These are phyloP conservation scores for Epizoanthus rinbou DNA, from an alignment of 92 coral and sea anemone genomes.

Conservation along the genomic window DNA sequence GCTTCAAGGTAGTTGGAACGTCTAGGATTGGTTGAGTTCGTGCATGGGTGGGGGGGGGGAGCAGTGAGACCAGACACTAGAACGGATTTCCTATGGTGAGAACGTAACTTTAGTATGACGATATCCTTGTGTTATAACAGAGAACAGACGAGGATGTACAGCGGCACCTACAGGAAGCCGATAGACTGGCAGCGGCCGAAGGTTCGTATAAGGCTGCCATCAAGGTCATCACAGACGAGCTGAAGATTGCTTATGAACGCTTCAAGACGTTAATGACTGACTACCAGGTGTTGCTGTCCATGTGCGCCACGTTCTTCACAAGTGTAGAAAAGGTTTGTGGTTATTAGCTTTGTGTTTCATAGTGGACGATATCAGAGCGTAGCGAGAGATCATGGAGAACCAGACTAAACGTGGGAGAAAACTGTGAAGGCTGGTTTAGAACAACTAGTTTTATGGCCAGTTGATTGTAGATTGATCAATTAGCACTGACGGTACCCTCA, in stretches of 20 bases:
- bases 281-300: constrained; percentile 93
- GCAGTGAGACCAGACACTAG: too few species aligned
- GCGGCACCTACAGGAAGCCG: constrained; percentile 89
- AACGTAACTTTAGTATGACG: background rate
- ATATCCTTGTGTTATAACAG: constrained; percentile 46
- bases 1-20: too few species aligned
- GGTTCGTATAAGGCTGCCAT: constrained; percentile 90
- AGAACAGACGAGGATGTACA: constrained; percentile 96
- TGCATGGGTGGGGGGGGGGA: too few species aligned
- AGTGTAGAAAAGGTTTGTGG: constrained; percentile 92
- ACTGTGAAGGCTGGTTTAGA: too few species aligned
- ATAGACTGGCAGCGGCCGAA: constrained; percentile 86
- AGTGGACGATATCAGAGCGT: too few species aligned
- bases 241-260: constrained; percentile 94
- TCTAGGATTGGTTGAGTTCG: too few species aligned
- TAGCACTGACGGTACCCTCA: too few species aligned
- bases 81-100: too few species aligned
- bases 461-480: too few species aligned
- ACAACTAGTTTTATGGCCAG: too few species aligned
- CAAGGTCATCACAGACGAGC: constrained; percentile 92
- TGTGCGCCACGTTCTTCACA: constrained; percentile 95
- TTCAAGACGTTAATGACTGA: constrained; percentile 94
- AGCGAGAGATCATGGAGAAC: too few species aligned
- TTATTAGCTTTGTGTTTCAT: background rate
- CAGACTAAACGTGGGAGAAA: too few species aligned